phyloP scores from a whole-genome alignment of 2,888 invertebrate species.

The Lasioglossum leucozonium region DNA sequence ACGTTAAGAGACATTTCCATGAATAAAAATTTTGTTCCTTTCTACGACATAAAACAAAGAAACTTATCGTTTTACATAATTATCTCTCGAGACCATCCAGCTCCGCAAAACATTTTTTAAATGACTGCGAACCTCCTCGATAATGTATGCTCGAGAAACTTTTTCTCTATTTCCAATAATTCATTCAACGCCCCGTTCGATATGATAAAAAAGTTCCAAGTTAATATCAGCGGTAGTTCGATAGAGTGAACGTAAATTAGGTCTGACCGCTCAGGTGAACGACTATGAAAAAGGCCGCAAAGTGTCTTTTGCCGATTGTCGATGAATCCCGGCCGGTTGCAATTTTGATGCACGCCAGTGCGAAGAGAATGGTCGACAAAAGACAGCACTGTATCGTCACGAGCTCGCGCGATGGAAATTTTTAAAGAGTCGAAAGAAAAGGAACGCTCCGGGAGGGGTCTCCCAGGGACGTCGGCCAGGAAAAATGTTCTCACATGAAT shows the following conservation, averaged over 20 bases:
- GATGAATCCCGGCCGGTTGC: not conserved
- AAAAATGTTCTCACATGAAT: slow-evolving; percentile 49
- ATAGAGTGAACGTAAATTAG: not conserved
- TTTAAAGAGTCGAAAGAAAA: slow-evolving; percentile 20
- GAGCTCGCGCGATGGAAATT: slow-evolving; percentile 33
- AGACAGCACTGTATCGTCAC: not conserved
- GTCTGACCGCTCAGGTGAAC: not conserved
- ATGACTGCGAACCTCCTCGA: not conserved
- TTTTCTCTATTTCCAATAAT: not conserved
- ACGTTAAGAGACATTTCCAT: not conserved
- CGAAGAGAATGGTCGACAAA: not conserved
- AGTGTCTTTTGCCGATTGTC: not conserved
- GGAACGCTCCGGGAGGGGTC: not conserved
- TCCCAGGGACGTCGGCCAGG: not conserved
- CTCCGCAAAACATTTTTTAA: not conserved
- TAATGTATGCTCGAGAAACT: not conserved
- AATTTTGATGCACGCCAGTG: not conserved
- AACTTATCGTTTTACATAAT: too few species aligned
- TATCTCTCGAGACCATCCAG: too few species aligned
- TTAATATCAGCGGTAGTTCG: not conserved
- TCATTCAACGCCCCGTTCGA: not conserved
- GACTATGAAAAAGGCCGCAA: not conserved
- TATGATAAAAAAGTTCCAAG: not conserved
- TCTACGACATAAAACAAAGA: too few species aligned
- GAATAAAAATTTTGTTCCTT: not conserved